Evolutionary conservation across 2,888 invertebrate species (phyloP).

Genomic region (Neoaliturus tenellus): DNA sequence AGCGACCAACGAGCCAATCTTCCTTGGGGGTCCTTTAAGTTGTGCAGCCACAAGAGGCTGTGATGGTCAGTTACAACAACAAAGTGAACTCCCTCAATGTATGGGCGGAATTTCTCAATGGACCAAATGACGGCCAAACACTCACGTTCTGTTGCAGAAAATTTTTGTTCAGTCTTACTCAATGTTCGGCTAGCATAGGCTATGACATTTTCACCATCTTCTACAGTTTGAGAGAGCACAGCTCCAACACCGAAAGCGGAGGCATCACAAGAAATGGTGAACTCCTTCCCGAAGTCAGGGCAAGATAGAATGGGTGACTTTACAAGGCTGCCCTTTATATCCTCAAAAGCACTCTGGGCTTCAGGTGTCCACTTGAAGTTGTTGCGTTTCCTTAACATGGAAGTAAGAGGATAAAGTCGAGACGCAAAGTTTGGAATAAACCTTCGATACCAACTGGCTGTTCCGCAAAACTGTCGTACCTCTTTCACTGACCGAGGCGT

Average conservation of each 20-base stretch:
- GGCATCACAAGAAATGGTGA: slow-evolving; percentile 59
- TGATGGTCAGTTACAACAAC: slow-evolving; percentile 61
- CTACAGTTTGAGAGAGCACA: slow-evolving; percentile 63
- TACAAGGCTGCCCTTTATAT: slow-evolving; percentile 9
- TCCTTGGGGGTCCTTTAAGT: slow-evolving; percentile 60
- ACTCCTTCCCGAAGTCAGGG: slow-evolving; percentile 59
- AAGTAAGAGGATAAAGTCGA: slow-evolving; percentile 47
- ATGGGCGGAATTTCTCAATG: slow-evolving; percentile 63
- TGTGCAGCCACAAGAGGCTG: slow-evolving; percentile 64
- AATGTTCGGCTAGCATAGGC: slow-evolving; percentile 65
- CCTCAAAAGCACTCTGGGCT: slow-evolving; percentile 53
- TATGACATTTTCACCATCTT: slow-evolving; percentile 62
- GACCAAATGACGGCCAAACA: slow-evolving; percentile 65
- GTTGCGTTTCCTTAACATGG: slow-evolving; percentile 59
- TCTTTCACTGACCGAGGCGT: slow-evolving; percentile 14
- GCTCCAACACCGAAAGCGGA: slow-evolving; percentile 56
- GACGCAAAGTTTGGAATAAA: slow-evolving; percentile 66
- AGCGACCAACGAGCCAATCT: slow-evolving; percentile 64
- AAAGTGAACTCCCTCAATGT: slow-evolving; percentile 64
- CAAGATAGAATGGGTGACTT: slow-evolving; percentile 58
- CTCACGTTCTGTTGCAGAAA: slow-evolving; percentile 64
- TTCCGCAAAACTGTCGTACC: slow-evolving; percentile 55
- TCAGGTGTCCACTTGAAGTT: slow-evolving; percentile 54
- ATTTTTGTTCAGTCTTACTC: slow-evolving; percentile 62
- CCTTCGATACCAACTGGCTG: slow-evolving; percentile 62